A percentile compares a stretch with the other conserved stretches of the same genome.
Evolutionary conservation across 2,888 invertebrate genomes (phyloP).

Genomic region (Oeneis ivallda): DNA sequence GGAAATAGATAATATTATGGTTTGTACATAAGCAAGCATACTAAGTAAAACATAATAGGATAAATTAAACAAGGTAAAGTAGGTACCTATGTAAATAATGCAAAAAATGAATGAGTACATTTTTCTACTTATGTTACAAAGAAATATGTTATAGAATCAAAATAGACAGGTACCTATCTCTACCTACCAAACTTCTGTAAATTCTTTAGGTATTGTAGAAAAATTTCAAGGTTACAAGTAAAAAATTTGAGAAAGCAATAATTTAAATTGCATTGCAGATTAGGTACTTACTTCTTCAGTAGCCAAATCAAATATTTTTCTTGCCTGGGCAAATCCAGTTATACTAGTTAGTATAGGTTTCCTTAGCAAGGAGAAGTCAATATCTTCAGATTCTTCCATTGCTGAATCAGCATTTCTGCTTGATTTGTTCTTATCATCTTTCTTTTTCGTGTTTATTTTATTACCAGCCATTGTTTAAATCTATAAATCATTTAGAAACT

Average conservation of each 20-base stretch:
- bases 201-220: too few relatives aligned
- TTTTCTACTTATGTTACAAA: too few relatives aligned
- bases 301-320: slow-evolving; percentile 87
- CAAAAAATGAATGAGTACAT: too few relatives aligned
- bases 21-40: too few relatives aligned
- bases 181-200: too few relatives aligned
- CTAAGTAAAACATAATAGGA: too few relatives aligned
- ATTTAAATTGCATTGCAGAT: background rate
- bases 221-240: too few relatives aligned
- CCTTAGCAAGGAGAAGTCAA: slow-evolving; percentile 81
- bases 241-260: background rate
- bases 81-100: too few relatives aligned
- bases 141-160: too few relatives aligned
- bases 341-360: slow-evolving; percentile 87
- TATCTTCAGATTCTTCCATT: slow-evolving; percentile 67
- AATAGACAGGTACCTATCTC: too few relatives aligned
- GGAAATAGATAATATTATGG: background rate
- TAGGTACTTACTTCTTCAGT: slow-evolving; percentile 85
- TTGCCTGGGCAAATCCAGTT: slow-evolving; percentile 86
- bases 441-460: slow-evolving; percentile 68
- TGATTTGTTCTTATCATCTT: slow-evolving; percentile 67
- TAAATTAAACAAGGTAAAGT: too few relatives aligned
- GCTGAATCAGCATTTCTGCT: slow-evolving; percentile 56
- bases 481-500: slow-evolving; percentile 37
- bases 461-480: slow-evolving; percentile 67